Conservation (phyloP, 1,140 invertebrate genomes). For the Drosophila subobscura region DNA sequence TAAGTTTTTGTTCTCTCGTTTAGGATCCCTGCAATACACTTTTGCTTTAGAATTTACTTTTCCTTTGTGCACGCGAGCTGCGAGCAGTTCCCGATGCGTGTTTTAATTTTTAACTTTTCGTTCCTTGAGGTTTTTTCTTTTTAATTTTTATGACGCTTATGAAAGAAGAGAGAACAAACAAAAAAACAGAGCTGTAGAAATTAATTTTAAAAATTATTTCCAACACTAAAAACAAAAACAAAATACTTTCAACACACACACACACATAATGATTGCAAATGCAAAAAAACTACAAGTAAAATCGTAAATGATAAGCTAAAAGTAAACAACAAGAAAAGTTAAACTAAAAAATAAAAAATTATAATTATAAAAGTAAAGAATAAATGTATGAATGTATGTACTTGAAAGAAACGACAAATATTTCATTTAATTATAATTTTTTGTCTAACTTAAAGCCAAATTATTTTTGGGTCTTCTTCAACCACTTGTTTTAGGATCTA, state of each 20-base stretch:
- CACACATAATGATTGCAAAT: slow-evolving; percentile 47
- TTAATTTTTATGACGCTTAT: slow-evolving; percentile 39
- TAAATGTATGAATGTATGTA: slow-evolving; percentile 55
- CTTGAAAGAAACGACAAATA: slow-evolving; percentile 25
- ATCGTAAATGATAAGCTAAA: slow-evolving; percentile 65
- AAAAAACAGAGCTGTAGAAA: slow-evolving; percentile 47
- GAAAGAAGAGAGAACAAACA: slow-evolving; percentile 4
- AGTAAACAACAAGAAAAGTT: slow-evolving; percentile 32
- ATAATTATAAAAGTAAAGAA: slow-evolving; percentile 32
- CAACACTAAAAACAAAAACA: slow-evolving; percentile 6
- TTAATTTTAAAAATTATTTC: slow-evolving; percentile 54
- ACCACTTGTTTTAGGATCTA: background rate
- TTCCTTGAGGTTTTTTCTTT: slow-evolving; percentile 30
- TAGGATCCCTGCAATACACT: slow-evolving; percentile 28
- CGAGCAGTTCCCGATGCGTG: slow-evolving; percentile 11
- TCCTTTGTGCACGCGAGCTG: slow-evolving; percentile 17
- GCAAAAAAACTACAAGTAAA: slow-evolving; percentile 63
- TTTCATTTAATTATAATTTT: too few relatives aligned
- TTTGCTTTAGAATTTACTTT: slow-evolving; percentile 14
- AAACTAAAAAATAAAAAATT: slow-evolving; percentile 18
- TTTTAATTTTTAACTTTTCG: slow-evolving; percentile 24
- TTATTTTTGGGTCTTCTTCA: background rate
- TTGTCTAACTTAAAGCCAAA: too few relatives aligned
- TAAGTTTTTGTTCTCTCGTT: slow-evolving; percentile 55
- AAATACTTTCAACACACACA: slow-evolving; percentile 39